phyloP scores from a whole-genome alignment of 2,888 invertebrate genomes.

The Andrena bucephala region DNA sequence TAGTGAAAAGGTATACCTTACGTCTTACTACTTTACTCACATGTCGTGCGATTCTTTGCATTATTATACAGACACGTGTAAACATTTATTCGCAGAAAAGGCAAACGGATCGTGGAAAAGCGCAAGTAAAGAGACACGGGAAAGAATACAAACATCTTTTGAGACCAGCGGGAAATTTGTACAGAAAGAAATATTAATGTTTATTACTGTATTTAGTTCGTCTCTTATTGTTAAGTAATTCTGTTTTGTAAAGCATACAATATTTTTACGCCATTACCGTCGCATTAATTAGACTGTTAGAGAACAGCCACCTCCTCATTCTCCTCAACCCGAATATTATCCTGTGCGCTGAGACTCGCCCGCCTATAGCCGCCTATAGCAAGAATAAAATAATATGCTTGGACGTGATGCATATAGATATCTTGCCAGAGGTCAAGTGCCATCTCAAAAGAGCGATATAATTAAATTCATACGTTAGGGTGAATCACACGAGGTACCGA shows the following conservation, averaged over 20 bases:
- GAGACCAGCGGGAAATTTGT: constrained; percentile 85
- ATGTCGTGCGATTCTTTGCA: neutral
- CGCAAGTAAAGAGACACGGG: constrained; percentile 87
- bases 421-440: constrained; percentile 74
- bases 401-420: constrained; percentile 56
- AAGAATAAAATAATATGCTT: constrained; percentile 62
- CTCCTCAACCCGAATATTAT: constrained; percentile 4
- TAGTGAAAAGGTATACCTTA: constrained; percentile 86
- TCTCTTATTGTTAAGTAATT: constrained; percentile 23
- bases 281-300: neutral
- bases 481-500: constrained; percentile 72
- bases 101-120: constrained; percentile 58
- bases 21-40: neutral
- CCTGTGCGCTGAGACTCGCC: constrained; percentile 10
- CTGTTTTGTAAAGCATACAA: constrained; percentile 37
- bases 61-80: constrained; percentile 14
- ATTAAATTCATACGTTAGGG: constrained; percentile 71
- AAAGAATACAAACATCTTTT: constrained; percentile 90
- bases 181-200: constrained; percentile 82
- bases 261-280: constrained; percentile 22
- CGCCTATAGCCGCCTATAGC: constrained; percentile 12
- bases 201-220: constrained; percentile 52
- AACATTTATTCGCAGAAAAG: constrained; percentile 62
- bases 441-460: constrained; percentile 73
- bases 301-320: constrained; percentile 9